Percentiles rank a stretch among this genome's conserved stretches.
Conservation (phyloP, 2,113 vertebrate genomes). For the Anarrhichthys ocellatus region DNA sequence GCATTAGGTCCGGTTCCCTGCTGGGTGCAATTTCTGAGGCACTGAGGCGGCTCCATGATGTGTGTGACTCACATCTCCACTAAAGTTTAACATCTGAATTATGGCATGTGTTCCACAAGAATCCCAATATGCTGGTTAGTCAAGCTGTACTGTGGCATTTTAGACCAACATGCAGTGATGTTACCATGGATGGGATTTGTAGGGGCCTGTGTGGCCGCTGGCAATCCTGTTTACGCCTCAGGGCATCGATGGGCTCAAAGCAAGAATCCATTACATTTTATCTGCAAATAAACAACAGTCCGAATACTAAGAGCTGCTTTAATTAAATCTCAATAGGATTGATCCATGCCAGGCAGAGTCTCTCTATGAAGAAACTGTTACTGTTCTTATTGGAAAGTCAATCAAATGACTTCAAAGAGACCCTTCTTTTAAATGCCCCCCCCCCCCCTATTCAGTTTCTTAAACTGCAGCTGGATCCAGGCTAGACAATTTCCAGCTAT, state of each 20-base stretch:
- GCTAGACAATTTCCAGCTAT: conserved; percentile 17
- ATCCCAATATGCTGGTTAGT: background rate
- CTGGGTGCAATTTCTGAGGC: conserved; percentile 43
- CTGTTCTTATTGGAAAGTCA: background rate
- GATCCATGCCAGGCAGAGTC: background rate
- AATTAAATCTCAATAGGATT: background rate
- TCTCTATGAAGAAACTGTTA: background rate
- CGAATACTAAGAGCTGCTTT: conserved; percentile 18
- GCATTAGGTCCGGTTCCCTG: conserved; percentile 40
- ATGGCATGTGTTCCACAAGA: background rate
- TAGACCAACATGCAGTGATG: background rate
- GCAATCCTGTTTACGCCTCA: conserved; percentile 15
- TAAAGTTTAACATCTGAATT: conserved; percentile 38
- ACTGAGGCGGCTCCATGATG: conserved; percentile 11
- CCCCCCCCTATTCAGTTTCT: background rate
- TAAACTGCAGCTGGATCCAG: background rate
- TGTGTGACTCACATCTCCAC: conserved; percentile 58
- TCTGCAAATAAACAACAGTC: conserved; percentile 6
- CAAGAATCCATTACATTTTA: conserved; percentile 22
- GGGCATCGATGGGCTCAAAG: conserved; percentile 11
- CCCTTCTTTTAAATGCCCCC: background rate
- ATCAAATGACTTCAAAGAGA: background rate
- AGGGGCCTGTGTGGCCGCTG: background rate
- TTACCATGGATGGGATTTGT: background rate
- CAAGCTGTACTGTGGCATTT: background rate